Percentiles rank a stretch among this genome's conserved stretches.
These are phyloP conservation scores for Forficula auricularia DNA, from an alignment of 1,140 invertebrate genomes.

Conservation along the genomic window DNA sequence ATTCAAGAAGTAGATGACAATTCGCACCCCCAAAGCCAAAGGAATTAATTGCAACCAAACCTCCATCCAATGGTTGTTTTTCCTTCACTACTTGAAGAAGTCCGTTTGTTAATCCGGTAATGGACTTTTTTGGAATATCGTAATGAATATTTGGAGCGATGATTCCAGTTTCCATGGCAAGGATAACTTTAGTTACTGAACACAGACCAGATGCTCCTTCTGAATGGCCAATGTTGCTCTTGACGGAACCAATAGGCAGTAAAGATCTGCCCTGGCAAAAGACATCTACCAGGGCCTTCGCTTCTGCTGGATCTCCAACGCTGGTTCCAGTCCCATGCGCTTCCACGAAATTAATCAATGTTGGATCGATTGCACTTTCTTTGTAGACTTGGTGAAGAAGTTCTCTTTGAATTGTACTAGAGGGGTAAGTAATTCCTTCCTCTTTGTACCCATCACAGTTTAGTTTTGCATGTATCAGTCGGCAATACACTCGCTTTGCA, in stretches of 20 bases:
- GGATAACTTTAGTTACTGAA: constrained; percentile 36
- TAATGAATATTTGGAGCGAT: constrained; percentile 61
- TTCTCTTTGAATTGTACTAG: constrained; percentile 45
- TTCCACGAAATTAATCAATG: constrained; percentile 34
- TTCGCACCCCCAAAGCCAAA: constrained; percentile 47
- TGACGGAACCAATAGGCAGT: constrained; percentile 71
- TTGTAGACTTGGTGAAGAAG: constrained; percentile 43
- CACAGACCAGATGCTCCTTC: constrained; percentile 78
- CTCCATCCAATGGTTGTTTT: constrained; percentile 39
- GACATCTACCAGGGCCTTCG: constrained; percentile 38
- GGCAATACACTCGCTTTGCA: constrained; percentile 37
- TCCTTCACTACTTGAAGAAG: constrained; percentile 39
- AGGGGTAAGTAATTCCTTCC: constrained; percentile 33
- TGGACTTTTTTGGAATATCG: constrained; percentile 42
- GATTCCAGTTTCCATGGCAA: constrained; percentile 46
- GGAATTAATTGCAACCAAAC: constrained; percentile 34
- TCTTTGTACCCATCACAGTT: constrained; percentile 45
- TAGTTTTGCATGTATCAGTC: constrained; percentile 37
- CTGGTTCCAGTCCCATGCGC: constrained; percentile 35
- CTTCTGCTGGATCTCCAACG: constrained; percentile 74
- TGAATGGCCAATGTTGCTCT: constrained; percentile 85
- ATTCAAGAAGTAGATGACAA: constrained; percentile 46
- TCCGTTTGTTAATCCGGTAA: constrained; percentile 45
- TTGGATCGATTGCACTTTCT: constrained; percentile 31
- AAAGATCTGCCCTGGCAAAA: constrained; percentile 41